Conservation (phyloP, 2,888 invertebrate species). For the Eristalinus aeneus region DNA sequence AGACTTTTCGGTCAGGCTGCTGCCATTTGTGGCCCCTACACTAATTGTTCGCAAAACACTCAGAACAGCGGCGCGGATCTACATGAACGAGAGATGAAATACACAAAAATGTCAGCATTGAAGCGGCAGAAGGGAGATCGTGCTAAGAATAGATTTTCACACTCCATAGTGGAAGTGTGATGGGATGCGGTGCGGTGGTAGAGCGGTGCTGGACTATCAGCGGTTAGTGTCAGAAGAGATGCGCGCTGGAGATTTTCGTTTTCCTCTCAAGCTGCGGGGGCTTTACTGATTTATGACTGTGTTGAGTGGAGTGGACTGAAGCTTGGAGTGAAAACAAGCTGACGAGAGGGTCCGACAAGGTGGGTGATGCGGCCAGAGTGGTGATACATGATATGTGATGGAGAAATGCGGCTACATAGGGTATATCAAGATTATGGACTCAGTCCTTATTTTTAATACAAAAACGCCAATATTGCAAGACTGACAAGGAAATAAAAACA, state of each 20-base stretch:
- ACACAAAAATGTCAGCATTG: neutral
- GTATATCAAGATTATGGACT: neutral
- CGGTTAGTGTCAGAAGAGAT: neutral
- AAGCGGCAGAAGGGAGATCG: neutral
- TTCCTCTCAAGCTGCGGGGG: neutral
- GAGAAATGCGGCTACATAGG: neutral
- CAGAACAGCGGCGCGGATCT: conserved; percentile 18
- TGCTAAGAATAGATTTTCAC: neutral
- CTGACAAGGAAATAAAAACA: neutral
- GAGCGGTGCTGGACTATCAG: neutral
- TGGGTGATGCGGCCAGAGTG: neutral
- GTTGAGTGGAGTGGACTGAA: neutral
- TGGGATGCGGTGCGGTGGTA: neutral
- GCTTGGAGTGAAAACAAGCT: neutral
- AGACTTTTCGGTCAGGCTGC: neutral
- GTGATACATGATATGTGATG: neutral
- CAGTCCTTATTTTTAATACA: neutral
- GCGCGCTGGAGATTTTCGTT: neutral
- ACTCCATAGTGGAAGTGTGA: neutral
- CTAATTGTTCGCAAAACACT: neutral
- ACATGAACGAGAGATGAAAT: neutral
- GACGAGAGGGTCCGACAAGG: neutral
- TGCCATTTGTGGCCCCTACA: neutral
- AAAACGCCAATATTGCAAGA: neutral
- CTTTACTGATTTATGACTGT: neutral